Evolutionary conservation across 1,140 invertebrate genomes (phyloP).

Genomic region (Tetragonula clypearis): DNA sequence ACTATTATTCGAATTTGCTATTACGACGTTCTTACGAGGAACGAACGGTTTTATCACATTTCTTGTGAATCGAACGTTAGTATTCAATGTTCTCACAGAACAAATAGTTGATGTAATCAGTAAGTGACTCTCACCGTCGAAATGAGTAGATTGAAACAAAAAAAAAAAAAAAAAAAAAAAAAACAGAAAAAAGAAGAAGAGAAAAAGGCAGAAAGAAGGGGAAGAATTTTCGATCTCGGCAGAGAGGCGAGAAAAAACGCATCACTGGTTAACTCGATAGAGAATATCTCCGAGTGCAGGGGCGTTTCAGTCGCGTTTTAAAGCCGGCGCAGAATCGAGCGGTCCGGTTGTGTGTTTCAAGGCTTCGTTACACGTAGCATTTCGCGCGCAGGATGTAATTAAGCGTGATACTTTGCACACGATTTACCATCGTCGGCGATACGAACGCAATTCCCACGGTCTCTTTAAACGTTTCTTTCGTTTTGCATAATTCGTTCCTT

Average conservation of each 20-base stretch:
- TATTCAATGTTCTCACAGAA: too few species aligned
- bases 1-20: too few species aligned
- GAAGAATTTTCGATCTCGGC: not conserved
- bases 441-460: not conserved
- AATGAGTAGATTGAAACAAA: too few species aligned
- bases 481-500: not conserved
- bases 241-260: not conserved
- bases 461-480: constrained; percentile 1
- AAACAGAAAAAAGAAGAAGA: not conserved
- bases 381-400: not conserved
- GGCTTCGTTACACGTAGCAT: not conserved
- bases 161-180: too few species aligned
- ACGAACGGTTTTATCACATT: too few species aligned
- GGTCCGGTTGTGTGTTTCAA: not conserved
- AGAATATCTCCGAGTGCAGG: not conserved
- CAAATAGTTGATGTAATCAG: too few species aligned
- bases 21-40: too few species aligned
- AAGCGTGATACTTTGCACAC: constrained; percentile 2
- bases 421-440: not conserved
- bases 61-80: too few species aligned
- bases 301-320: not conserved
- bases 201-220: not conserved
- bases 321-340: not conserved
- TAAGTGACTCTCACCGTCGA: too few species aligned
- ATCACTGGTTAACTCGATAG: not conserved